Conservation (phyloP, 30 jellyfish, hydroid and myxozoan species). For the Chrysaora quinquecirrha region DNA sequence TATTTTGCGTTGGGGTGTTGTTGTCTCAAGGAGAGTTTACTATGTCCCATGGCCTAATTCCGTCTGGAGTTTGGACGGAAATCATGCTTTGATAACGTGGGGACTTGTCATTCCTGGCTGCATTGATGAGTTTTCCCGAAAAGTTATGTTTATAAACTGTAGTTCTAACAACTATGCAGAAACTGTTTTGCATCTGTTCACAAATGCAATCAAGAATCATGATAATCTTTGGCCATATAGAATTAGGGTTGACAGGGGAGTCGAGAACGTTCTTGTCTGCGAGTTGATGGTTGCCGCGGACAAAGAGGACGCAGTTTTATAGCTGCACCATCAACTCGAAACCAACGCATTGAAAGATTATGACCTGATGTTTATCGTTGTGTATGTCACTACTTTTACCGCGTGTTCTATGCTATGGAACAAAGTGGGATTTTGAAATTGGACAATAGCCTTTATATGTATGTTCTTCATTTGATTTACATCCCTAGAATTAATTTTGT, state of each 20-base stretch:
- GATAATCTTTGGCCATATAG: neutral
- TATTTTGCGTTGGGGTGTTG: neutral
- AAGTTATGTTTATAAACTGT: conserved; percentile 8
- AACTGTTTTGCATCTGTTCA: conserved; percentile 6
- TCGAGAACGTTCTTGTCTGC: no score
- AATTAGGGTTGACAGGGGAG: conserved; percentile 6
- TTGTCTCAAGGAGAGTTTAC: neutral
- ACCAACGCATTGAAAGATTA: conserved; percentile 1
- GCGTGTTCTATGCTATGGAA: neutral
- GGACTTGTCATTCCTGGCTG: conserved; percentile 49
- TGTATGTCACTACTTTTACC: conserved; percentile 2
- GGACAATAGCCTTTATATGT: neutral
- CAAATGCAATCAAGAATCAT: neutral
- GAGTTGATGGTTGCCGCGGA: conserved; percentile 1
- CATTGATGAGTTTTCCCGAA: conserved; percentile 34
- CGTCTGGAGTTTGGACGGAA: conserved; percentile 17
- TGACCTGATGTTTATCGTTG: neutral
- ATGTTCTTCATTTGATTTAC: neutral
- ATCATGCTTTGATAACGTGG: neutral
- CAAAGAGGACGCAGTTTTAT: neutral
- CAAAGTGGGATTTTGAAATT: neutral
- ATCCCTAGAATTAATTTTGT: neutral
- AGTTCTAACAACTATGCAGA: conserved; percentile 10
- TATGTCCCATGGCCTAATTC: conserved; percentile 13
- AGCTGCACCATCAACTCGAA: neutral